A percentile compares a stretch with the other conserved stretches of the same genome.
These are phyloP conservation scores for Bujurquina vittata DNA, from an alignment of 2,113 vertebrate genomes.

Conservation along the genomic window DNA sequence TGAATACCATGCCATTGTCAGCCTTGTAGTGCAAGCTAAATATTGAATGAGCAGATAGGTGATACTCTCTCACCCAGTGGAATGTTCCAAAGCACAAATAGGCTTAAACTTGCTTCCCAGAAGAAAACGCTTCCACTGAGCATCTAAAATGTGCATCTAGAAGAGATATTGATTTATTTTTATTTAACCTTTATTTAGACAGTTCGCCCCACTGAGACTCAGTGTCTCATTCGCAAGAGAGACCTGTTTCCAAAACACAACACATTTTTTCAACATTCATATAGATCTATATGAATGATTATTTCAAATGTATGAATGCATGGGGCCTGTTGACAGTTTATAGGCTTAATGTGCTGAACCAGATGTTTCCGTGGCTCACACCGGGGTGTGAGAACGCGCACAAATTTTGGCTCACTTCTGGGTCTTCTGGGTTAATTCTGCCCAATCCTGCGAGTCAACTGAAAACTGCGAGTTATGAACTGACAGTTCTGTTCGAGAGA, in stretches of 20 bases:
- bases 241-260: no score
- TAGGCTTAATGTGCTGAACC: background rate
- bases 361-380: background rate
- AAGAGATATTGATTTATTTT: background rate
- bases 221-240: no score
- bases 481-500: background rate
- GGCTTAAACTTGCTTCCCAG: background rate
- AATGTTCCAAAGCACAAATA: conserved; percentile 59
- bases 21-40: conserved; percentile 57
- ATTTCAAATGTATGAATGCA: background rate
- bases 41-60: conserved; percentile 71
- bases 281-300: background rate
- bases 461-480: background rate
- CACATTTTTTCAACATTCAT: no score
- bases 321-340: background rate
- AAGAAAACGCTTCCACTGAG: background rate
- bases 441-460: background rate
- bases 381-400: background rate
- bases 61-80: conserved; percentile 56
- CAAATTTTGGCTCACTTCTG: background rate
- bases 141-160: background rate
- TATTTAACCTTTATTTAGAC: no score
- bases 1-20: conserved; percentile 66
- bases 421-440: background rate
- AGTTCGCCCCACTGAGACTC: no score